Conservation (phyloP, 2,888 invertebrate species). For the Portevinia maculata region DNA sequence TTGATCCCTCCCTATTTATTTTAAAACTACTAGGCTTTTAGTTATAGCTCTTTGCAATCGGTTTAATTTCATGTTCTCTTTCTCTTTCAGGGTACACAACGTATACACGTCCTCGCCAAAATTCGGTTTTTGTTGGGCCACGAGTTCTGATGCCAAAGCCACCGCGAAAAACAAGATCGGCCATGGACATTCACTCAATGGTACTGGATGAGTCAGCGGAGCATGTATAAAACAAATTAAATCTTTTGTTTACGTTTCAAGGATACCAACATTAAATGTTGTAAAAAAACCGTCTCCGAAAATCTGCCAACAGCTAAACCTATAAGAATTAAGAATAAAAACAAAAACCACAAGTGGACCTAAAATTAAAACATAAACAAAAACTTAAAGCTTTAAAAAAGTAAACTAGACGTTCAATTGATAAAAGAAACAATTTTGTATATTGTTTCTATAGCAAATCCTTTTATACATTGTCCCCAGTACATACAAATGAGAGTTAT, state of each 20-base stretch:
- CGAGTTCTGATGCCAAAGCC: conserved; percentile 87
- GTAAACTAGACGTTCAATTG: conserved; percentile 54
- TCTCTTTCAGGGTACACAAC: conserved; percentile 83
- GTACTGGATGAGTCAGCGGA: conserved; percentile 83
- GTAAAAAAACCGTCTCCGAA: conserved; percentile 30
- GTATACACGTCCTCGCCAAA: conserved; percentile 86
- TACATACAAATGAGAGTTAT: conserved; percentile 35
- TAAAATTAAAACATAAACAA: conserved; percentile 37
- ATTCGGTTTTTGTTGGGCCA: conserved; percentile 93
- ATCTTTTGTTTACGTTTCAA: background rate
- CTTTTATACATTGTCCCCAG: conserved; percentile 45
- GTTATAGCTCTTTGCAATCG: too few relatives aligned
- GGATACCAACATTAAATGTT: background rate
- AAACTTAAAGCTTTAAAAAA: conserved; percentile 68
- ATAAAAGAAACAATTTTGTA: conserved; percentile 59
- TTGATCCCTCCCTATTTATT: too few relatives aligned
- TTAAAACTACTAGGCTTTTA: too few relatives aligned
- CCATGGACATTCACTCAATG: conserved; percentile 92
- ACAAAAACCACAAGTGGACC: conserved; percentile 48
- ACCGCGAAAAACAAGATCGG: conserved; percentile 91
- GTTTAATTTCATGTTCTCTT: background rate
- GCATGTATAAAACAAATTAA: conserved; percentile 77
- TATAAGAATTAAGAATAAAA: conserved; percentile 13
- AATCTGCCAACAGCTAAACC: conserved; percentile 12
- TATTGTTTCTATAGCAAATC: conserved; percentile 30